Evolutionary conservation across 2,113 vertebrate species (phyloP), one percentile per base, ranked within the genome.

Genomic region (Zosterops borbonicus): DNA sequence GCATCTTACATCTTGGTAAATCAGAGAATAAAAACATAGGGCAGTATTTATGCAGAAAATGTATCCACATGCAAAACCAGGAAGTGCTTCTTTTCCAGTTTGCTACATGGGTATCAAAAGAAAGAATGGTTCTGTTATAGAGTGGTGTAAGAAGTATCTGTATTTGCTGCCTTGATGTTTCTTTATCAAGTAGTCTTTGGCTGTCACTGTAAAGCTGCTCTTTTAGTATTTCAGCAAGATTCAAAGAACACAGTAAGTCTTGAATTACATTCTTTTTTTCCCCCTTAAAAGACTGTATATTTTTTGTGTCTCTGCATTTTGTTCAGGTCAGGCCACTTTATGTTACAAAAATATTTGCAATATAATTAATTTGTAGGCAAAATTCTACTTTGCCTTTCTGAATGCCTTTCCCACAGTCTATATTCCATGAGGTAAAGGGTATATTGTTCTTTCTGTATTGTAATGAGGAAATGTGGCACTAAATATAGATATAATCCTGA

Each of bases 401-500:
- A 69, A 88, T 93, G 78, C 82, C 55, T 94, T 90, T 90, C 46
- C 59, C 59, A 53, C 14, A 69, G 31, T 25, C 44, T 80, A 3
- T 81, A 31, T n/a, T 91, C 47, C 10, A 37, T 22, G 29, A 90
- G 31, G 62, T 53, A 80, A 93, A 87, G 60, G 64, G 44, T 86
- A 63, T 84, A 95, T 89, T 79, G 37, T 83, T 88, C 78, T 73
- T 91, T 88, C 68, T 83, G 28, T 83, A 86, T 62, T 87, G 58
- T 88, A 95, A 94, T 56, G 41, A 78, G 44, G 33, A 79, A 93
- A 56, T 70, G 27, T 14, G 28, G 62, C 49, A 87, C 78, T 87
- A 87, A 90, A 87, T 91, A 89, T 75, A 96, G 81, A 46, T 55
- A 47, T 14, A 60, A 82, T 52, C 37, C 58, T 96, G 78, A 93